Evolutionary conservation across 2,113 vertebrate genomes (phyloP), one percentile per base, ranked within the genome.

Genomic region (Pelecanus crispus): DNA sequence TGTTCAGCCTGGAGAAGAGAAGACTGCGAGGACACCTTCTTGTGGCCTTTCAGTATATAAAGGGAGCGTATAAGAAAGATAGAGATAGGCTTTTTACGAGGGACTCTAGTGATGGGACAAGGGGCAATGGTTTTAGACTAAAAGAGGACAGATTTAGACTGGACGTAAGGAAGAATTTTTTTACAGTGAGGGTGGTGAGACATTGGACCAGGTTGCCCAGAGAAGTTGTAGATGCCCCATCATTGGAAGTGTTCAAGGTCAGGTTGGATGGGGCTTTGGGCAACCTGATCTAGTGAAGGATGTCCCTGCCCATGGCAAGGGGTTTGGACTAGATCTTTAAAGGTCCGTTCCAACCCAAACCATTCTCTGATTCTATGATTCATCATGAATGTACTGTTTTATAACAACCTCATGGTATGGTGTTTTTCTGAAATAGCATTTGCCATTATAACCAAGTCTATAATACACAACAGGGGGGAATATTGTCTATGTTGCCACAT

Each of bases 101-200:
- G 11, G 11, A 0, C 1, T 42, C 29, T 12, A 47, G 36, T 4
- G 13, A 44, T 10, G 83, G 31, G 18, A 50, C 9, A 62, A 53
- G 17, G 24, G 7, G 11, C 2, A 61, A 24, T 1, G 3, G 19
- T 32, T 82, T 72, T 32, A 36, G 66, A 47, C 11, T 40, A 21
- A n/a, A 74, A 77, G 24, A 66, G 6, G 3, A 12, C 6, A 72
- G 24, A 29, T 59, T 59, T 40, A 61, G 20, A 10, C 25, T 68
- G 25, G 29, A 44, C 3, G 15, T n/a, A 31, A 8, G n/a, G n/a
- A n/a, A n/a, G n/a, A n/a, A n/a, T n/a, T n/a, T n/a, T n/a, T n/a
- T n/a, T n/a, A n/a, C n/a, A n/a, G n/a, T n/a, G n/a, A n/a, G n/a
- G n/a, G n/a, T n/a, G n/a, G 14, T 34, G 29, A 63, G 24, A n/a